Evolutionary conservation across 2,113 vertebrate species (phyloP).

Genomic region (Willisornis vidua): DNA sequence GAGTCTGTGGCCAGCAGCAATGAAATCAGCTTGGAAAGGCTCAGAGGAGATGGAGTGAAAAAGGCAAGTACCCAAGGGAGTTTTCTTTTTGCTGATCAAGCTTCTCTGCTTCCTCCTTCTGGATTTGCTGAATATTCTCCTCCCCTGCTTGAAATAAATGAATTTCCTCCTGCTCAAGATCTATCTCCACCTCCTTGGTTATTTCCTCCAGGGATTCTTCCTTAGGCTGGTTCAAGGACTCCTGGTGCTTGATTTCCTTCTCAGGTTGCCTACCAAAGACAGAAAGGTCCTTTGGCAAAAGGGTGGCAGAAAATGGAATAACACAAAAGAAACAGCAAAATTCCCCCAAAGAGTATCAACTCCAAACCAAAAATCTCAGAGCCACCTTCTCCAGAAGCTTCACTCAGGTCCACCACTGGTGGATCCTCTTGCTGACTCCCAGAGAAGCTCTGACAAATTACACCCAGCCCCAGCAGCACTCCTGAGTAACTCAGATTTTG

Average conservation of each 20-base stretch:
- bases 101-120: slow-evolving; percentile 68
- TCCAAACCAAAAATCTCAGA: neutral
- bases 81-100: slow-evolving; percentile 77
- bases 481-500: fast-evolving
- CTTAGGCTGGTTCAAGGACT: neutral
- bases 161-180: slow-evolving; percentile 44
- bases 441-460: neutral
- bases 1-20: neutral
- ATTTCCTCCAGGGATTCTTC: neutral
- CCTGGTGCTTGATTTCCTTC: neutral
- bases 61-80: slow-evolving; percentile 76
- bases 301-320: neutral
- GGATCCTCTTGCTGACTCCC: neutral
- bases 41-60: neutral
- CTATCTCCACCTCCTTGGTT: slow-evolving; percentile 8
- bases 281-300: neutral
- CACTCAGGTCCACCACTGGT: neutral
- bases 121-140: slow-evolving; percentile 58
- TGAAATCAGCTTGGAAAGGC: neutral
- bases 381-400: neutral
- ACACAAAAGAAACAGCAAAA: neutral
- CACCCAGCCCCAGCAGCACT: neutral
- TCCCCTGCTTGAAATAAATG: slow-evolving; percentile 10
- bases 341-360: neutral
- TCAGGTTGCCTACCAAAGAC: slow-evolving; percentile 18